phyloP scores from a whole-genome alignment of 2,888 invertebrate species.

The Nowickia ferox region DNA sequence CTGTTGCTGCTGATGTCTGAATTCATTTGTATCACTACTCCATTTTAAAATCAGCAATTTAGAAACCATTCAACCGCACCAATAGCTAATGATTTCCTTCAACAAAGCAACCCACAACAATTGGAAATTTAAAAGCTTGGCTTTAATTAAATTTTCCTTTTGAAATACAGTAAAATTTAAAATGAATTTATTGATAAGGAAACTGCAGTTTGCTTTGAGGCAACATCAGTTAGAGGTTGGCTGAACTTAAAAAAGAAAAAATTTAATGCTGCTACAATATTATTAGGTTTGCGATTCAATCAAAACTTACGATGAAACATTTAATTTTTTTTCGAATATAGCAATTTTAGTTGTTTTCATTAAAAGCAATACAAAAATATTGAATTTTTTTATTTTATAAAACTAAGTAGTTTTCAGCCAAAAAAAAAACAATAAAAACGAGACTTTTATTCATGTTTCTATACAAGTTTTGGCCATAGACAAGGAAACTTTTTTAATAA shows the following conservation, averaged over 20 bases:
- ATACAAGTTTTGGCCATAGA: too few species aligned
- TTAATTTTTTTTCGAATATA: too few species aligned
- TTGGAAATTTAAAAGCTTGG: background rate
- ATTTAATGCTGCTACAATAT: too few species aligned
- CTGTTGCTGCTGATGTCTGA: conserved; percentile 46
- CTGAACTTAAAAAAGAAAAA: background rate
- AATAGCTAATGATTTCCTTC: background rate
- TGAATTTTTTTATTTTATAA: too few species aligned
- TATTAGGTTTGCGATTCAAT: too few species aligned
- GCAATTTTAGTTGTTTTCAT: too few species aligned
- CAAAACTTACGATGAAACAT: too few species aligned
- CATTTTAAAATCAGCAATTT: conserved; percentile 41
- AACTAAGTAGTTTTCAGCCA: too few species aligned
- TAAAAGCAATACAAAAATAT: too few species aligned
- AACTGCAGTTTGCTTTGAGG: background rate
- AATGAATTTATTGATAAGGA: conserved; percentile 12
- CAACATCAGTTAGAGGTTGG: background rate
- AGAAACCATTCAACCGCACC: conserved; percentile 39
- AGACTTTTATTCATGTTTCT: too few species aligned
- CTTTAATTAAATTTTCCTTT: conserved; percentile 5
- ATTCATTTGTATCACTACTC: conserved; percentile 50
- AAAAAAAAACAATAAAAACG: too few species aligned
- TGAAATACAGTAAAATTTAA: background rate
- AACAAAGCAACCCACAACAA: background rate
- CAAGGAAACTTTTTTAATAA: too few species aligned